phyloP scores from a whole-genome alignment of 2,797 vertebrate species.

The Vespertilio murinus region DNA sequence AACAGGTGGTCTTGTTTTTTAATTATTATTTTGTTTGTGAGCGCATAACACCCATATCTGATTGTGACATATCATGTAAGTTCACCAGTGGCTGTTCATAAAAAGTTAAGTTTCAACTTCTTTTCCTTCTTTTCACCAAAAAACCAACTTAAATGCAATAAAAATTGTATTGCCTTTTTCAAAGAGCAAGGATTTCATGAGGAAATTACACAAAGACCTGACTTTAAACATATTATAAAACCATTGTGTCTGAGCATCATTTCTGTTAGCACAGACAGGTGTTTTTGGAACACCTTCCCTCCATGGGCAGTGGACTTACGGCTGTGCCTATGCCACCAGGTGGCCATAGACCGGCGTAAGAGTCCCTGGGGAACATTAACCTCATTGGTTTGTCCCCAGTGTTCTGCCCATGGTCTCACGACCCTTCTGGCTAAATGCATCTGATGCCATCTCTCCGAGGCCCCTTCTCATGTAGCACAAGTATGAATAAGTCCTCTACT shows the following conservation, averaged over 20 bases:
- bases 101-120: slow-evolving; percentile 52
- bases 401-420: background rate
- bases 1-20: slow-evolving; percentile 63
- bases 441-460: background rate
- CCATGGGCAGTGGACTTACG: background rate
- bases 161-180: slow-evolving; percentile 57
- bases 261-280: slow-evolving; percentile 47
- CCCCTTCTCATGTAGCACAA: background rate
- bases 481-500: background rate
- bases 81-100: slow-evolving; percentile 53
- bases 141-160: slow-evolving; percentile 51
- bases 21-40: slow-evolving; percentile 45
- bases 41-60: background rate
- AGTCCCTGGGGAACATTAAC: background rate
- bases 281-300: background rate
- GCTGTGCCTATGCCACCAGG: background rate
- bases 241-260: background rate
- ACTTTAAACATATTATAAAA: background rate
- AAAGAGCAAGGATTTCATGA: slow-evolving; percentile 54
- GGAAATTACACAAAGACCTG: slow-evolving; percentile 39
- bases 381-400: background rate
- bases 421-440: background rate
- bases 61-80: slow-evolving; percentile 21
- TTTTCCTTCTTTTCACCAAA: slow-evolving; percentile 64
- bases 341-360: background rate